Conservation (phyloP, 1,140 invertebrate genomes). For the Drosophila oshimai region DNA sequence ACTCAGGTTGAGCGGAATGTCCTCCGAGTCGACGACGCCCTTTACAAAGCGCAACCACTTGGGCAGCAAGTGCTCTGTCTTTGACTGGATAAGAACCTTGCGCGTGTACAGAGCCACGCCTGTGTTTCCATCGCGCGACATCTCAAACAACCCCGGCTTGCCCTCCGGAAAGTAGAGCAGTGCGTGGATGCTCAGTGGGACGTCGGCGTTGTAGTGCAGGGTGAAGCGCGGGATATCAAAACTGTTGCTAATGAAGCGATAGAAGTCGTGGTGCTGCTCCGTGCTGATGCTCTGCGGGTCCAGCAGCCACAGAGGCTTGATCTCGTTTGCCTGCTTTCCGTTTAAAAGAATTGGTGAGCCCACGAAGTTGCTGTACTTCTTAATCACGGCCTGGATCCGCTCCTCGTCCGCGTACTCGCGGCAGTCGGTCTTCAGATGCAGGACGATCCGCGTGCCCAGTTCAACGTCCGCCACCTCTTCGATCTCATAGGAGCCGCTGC, state of each 20-base stretch:
- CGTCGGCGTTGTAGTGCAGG: conserved; percentile 94
- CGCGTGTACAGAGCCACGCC: conserved; percentile 95
- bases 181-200: conserved; percentile 94
- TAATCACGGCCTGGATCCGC: conserved; percentile 92
- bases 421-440: conserved; percentile 94
- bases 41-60: conserved; percentile 97
- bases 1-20: conserved; percentile 98
- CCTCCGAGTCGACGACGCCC: conserved; percentile 98
- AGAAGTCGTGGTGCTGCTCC: conserved; percentile 96
- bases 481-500: conserved; percentile 95
- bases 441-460: conserved; percentile 95
- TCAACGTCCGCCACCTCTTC: conserved; percentile 92
- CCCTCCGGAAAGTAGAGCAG: conserved; percentile 96
- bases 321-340: conserved; percentile 92
- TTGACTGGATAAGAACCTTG: conserved; percentile 95
- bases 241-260: conserved; percentile 92
- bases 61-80: conserved; percentile 94
- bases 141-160: conserved; percentile 94
- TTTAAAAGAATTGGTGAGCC: conserved; percentile 96
- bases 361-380: conserved; percentile 99
- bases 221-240: conserved; percentile 93
- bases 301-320: conserved; percentile 96
- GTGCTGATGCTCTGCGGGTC: conserved; percentile 93
- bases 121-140: conserved; percentile 91
- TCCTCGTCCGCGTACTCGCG: conserved; percentile 95